Conservation (phyloP, 2,113 vertebrate species). For the Fulmarus glacialis region DNA sequence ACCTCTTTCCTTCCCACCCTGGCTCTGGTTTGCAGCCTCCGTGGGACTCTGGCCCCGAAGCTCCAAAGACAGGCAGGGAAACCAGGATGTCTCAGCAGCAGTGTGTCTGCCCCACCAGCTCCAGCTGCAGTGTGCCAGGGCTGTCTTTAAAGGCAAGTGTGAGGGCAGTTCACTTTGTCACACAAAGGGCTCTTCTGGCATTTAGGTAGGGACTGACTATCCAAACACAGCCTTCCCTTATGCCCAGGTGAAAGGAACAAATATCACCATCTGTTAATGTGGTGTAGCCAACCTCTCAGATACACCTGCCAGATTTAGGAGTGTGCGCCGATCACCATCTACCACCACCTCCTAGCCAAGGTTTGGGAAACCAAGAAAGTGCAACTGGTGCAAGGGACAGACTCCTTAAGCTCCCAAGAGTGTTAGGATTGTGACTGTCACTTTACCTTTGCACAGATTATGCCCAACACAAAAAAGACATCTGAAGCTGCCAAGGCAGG, state of each 20-base stretch:
- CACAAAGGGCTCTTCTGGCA: neutral
- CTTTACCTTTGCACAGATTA: neutral
- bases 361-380: neutral
- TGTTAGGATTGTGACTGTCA: too few species aligned
- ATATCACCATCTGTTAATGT: neutral
- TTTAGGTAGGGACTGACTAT: too few species aligned
- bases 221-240: neutral
- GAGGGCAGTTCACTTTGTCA: neutral
- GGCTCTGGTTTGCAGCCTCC: neutral
- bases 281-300: neutral
- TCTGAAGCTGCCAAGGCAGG: neutral
- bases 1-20: neutral
- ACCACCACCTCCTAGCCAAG: neutral
- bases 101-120: neutral
- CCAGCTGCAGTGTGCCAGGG: neutral
- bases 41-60: neutral
- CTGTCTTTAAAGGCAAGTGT: neutral
- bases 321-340: neutral
- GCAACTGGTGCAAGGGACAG: neutral
- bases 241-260: neutral
- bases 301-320: neutral
- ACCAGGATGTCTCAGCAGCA: neutral
- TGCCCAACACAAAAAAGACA: neutral
- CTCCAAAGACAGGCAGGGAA: neutral
- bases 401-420: neutral